Evolutionary conservation across 2,888 invertebrate species (phyloP).

Genomic region (Lasioglossum zephyrum): DNA sequence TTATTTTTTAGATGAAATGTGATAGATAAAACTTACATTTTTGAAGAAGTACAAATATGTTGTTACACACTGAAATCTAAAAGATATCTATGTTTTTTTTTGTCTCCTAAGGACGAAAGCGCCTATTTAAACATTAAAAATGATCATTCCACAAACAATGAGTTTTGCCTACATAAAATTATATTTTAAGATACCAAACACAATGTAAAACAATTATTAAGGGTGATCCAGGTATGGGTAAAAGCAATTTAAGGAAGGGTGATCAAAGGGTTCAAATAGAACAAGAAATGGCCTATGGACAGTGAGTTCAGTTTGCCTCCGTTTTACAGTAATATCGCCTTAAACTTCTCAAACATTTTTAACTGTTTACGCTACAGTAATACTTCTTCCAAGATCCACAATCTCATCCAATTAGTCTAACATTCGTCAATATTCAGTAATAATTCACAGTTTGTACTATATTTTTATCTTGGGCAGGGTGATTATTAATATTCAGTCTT

Average conservation of each 20-base stretch:
- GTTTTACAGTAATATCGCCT: not conserved
- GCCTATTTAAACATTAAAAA: not conserved
- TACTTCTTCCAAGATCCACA: not conserved
- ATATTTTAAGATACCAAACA: not conserved
- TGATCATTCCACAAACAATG: conserved; percentile 9
- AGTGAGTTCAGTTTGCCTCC: not conserved
- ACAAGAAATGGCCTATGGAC: not conserved
- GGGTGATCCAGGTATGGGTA: not conserved
- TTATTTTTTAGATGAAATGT: conserved; percentile 5
- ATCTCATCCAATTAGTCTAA: not conserved
- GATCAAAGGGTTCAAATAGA: not conserved
- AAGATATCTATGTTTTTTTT: conserved; percentile 17
- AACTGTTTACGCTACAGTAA: not conserved
- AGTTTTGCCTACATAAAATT: conserved; percentile 15
- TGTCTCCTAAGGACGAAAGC: not conserved
- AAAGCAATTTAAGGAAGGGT: not conserved
- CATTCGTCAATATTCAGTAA: not conserved
- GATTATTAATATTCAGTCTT: not conserved
- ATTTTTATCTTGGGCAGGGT: not conserved
- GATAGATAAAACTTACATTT: not conserved
- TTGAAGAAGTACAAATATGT: conserved; percentile 10
- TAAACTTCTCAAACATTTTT: not conserved
- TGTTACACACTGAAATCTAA: conserved; percentile 6
- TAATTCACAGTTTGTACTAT: not conserved
- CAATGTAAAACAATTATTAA: conserved; percentile 5